A percentile compares a stretch with the other conserved stretches of the same genome.
Evolutionary conservation across 2,797 vertebrate genomes (phyloP).

Genomic region (Masticophis lateralis): DNA sequence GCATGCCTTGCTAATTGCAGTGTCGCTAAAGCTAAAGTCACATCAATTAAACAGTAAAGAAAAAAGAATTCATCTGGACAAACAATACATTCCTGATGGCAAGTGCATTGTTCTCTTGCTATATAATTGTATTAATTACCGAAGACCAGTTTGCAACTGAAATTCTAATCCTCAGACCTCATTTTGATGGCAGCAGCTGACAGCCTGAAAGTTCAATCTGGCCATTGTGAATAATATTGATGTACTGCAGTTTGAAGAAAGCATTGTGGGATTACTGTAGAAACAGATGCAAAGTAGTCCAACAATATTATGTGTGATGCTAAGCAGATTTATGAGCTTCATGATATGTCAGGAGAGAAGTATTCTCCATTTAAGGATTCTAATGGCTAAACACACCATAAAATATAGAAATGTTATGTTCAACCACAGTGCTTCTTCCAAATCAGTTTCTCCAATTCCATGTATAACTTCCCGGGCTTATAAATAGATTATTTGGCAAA

Average conservation of each 20-base stretch:
- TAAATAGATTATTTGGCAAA: background rate
- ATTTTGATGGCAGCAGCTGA: slow-evolving; percentile 42
- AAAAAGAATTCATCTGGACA: slow-evolving; percentile 50
- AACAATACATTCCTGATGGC: slow-evolving; percentile 41
- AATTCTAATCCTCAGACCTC: slow-evolving; percentile 52
- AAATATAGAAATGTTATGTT: background rate
- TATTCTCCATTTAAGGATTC: background rate
- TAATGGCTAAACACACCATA: background rate
- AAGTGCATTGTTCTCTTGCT: slow-evolving; percentile 45
- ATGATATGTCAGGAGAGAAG: background rate
- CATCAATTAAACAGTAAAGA: slow-evolving; percentile 40
- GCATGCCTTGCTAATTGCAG: slow-evolving; percentile 35
- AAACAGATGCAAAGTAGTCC: background rate
- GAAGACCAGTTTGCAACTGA: slow-evolving; percentile 47
- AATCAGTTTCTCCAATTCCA: background rate
- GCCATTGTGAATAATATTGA: slow-evolving; percentile 13
- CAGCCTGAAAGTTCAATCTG: background rate
- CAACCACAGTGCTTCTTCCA: background rate
- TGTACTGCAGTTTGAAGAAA: slow-evolving; percentile 8
- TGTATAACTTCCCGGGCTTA: too few relatives aligned
- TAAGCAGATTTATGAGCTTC: background rate
- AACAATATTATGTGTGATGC: background rate
- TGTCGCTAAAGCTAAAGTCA: slow-evolving; percentile 43
- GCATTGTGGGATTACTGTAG: slow-evolving; percentile 12
- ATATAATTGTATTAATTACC: slow-evolving; percentile 61